Evolutionary conservation across 2,113 vertebrate genomes (phyloP), one percentile per base, ranked within the genome.

Genomic region (Hippolais icterina): DNA sequence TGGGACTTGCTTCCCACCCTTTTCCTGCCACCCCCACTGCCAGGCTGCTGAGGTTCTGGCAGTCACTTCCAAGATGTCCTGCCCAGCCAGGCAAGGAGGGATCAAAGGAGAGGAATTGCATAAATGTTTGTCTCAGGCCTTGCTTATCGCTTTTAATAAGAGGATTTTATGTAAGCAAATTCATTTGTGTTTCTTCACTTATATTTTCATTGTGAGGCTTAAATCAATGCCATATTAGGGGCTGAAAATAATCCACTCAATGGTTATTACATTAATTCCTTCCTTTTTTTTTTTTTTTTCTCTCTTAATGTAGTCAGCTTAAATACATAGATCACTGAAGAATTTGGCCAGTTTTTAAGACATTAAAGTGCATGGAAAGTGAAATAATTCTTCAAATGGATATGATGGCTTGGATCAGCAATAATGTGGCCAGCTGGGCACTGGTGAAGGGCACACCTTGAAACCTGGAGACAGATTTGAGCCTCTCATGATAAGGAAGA

Each of bases 161-260:
- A 1, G 12, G 94, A 83, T 87, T 92, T 94, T 88, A 92, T 70
- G 74, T 74, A 92, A 89, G 75, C 60, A 95, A 93, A 94, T 91
- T 93, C 27, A 61, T 75, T 92, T 89, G 37, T 63, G 49, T 82
- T 91, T 66, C 89, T 88, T 86, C 50, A 41, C 60, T 95, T 96
- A 22, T 23, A 60, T 88, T 90, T 93, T 96, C 92, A 93, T 81
- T 77, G 85, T 35, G 69, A 93, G 60, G 65, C 64, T 95, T 96
- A 96, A 94, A 96, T 91, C 93, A 90, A 83, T 87, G 96, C 27
- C 63, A 83, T 74, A 93, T 95, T 96, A 93, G 74, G 69, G 64
- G 81, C 81, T 83, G 60, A 82, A 93, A 97, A 96, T 93, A 91
- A 81, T 88, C 71, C 46, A 37, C 60, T 90, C 75, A 56, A 81